These are phyloP conservation scores for Urechis unicinctus DNA, from an alignment of 2,888 invertebrate genomes.

Conservation along the genomic window DNA sequence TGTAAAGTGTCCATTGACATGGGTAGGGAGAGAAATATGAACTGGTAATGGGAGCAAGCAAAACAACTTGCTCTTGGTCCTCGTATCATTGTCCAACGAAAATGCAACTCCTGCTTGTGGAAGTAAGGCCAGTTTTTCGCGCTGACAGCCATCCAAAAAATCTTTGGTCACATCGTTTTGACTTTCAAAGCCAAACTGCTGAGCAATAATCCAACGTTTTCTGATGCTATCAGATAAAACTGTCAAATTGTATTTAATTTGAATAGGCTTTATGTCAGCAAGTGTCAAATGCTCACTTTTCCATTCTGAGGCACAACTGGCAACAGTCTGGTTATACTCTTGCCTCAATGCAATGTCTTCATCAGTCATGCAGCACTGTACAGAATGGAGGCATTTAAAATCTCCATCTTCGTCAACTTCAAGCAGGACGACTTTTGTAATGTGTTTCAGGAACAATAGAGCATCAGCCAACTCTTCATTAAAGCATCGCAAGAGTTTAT, in stretches of 20 bases:
- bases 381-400: conserved; percentile 13
- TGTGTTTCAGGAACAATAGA: conserved; percentile 35
- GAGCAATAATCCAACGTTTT: conserved; percentile 30
- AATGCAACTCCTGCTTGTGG: conserved; percentile 25
- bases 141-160: conserved; percentile 20
- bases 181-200: conserved; percentile 26
- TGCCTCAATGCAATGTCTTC: conserved; percentile 12
- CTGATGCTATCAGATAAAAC: conserved; percentile 21
- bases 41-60: conserved; percentile 25
- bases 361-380: conserved; percentile 10
- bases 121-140: conserved; percentile 21
- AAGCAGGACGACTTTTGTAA: conserved; percentile 24
- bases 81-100: conserved; percentile 19
- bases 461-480: conserved; percentile 28
- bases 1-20: conserved; percentile 42
- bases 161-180: conserved; percentile 10
- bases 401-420: conserved; percentile 14
- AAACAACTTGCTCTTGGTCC: conserved; percentile 15
- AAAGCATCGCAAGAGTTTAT: conserved; percentile 24
- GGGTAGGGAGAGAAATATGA: conserved; percentile 29
- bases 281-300: conserved; percentile 10
- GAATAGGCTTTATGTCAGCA: conserved; percentile 15
- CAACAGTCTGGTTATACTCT: conserved; percentile 16
- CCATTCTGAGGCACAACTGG: conserved; percentile 6
- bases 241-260: conserved; percentile 21